phyloP scores from a whole-genome alignment of 1,140 invertebrate species.

The Microplitis demolitor region DNA sequence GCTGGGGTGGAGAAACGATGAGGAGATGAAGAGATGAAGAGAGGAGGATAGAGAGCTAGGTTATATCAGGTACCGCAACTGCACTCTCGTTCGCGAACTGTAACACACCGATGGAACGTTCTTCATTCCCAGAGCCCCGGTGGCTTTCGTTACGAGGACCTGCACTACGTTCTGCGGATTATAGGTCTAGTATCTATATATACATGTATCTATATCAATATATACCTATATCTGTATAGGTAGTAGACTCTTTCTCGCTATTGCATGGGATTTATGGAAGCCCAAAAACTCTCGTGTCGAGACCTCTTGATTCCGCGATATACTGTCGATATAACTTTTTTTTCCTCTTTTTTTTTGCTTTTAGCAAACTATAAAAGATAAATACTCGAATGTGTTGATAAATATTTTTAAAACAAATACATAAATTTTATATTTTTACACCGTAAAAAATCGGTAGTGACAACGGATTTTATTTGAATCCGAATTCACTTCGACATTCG shows the following conservation, averaged over 20 bases:
- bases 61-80: constrained; percentile 4
- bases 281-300: constrained; percentile 16
- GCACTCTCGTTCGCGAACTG: constrained; percentile 26
- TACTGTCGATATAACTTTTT: background rate
- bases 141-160: constrained; percentile 32
- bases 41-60: no score
- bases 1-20: constrained; percentile 22
- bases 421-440: no score
- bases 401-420: no score
- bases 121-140: constrained; percentile 26
- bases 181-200: constrained; percentile 1
- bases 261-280: constrained; percentile 29
- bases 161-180: constrained; percentile 31
- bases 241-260: constrained; percentile 15
- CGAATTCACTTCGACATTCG: no score
- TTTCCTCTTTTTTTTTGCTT: background rate
- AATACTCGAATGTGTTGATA: no score
- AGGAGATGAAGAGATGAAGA: no score
- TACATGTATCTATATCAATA: no score
- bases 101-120: constrained; percentile 31
- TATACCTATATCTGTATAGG: no score
- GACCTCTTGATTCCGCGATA: background rate
- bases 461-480: no score
- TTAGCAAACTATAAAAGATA: no score
- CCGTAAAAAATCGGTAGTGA: no score